Evolutionary conservation across 1,140 invertebrate genomes (phyloP), one percentile per base, ranked within the genome.

Genomic region (Drosophila pruinosa): DNA sequence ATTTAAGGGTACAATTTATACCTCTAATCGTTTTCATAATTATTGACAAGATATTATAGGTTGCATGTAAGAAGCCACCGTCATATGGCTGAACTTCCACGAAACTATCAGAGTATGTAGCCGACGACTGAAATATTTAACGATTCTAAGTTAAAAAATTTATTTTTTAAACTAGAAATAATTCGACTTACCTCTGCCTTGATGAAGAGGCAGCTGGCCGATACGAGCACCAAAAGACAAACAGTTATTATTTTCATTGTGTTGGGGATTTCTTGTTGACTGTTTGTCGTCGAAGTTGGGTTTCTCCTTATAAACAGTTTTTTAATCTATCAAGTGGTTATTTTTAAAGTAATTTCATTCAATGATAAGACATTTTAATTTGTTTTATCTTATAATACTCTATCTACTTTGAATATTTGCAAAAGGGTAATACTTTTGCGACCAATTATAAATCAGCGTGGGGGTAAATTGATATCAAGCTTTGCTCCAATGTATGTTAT

Each of bases 1-100:
- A 10, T 1, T 41, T 22, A 4, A 73, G 34, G 1, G 56, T 61
- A 10, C 70, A 68, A 7, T 61, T 61, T 2, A 73, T 31, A 34
- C 63, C 71, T 2, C 38, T 39, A 1, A 59, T 2, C 3, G 63
- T 68, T 8, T 15, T 48, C 43, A 72, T 8, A 7, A 52, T 47
- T n/a, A 15, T 47, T n/a, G 45, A 57, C 2, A 71, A 5, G 6
- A 56, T 21, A 5, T 12, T 14, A 3, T 63, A 50, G 12, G 63
- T 47, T 2, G 12, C 21, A 7, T 31, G 38, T 1, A 57, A 8
- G 8, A 47, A 47, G 12, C 24, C 24, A 45, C 43, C 24, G 7
- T 12, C 31, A 21, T 8, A 47, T 2, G 28, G n/a, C 5, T 47
- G 17, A 3, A 61, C 28, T 15, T 28, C 10, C 12, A 43, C n/a